Base-by-base conservation (phyloP, 2,113 vertebrate species). In the Pseudorhombus dupliciocellatus region DNA sequence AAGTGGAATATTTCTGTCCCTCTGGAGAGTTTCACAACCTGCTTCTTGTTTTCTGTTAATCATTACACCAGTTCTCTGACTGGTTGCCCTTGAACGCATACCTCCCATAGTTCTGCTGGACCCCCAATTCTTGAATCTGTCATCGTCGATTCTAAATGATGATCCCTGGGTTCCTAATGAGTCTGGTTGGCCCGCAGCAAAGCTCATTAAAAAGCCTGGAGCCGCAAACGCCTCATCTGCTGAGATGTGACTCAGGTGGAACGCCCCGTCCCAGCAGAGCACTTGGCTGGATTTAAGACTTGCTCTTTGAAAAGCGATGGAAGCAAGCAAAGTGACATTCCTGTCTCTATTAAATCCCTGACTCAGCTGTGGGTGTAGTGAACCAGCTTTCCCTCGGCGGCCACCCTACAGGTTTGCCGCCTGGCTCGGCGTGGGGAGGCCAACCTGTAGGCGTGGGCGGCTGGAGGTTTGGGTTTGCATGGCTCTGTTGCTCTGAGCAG, bases 241-340 rank as follows among this genome's bases (percentile, higher is more conserved):
- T 14, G n/a, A 34, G 30, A 4, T 63, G 22, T 50, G 42, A 62
- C 55, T 74, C 30, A 58, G 24, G 66, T 44, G 16, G 22, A 78
- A 69, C 66, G 7, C 58, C 63, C 54, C 37, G 48, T 53, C 59
- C 40, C 51, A 59, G 62, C 73, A 62, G 14, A 50, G 37, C 0
- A 22, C 28, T 75, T 18, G 8, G 42, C 28, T 73, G 52, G 51
- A 75, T 79, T 7, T 64, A 48, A 65, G n/a, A 37, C 62, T 44
- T 65, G 70, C 44, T 44, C 30, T 50, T 5, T n/a, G 4, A 30
- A 12, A 60, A 65, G 67, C 67, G 50, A 15, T 54, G 42, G 28
- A 75, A 90, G 86, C 87, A 79, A 87, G 91, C 84, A 88, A 77
- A 85, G 90, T 83, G 75, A 91, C 92, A 92, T 92, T 93, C 91